A percentile compares a stretch with the other conserved stretches of the same genome.
Evolutionary conservation across 30 jellyfish, hydroid and myxozoan genomes (phyloP).

Genomic region (Catostylus mosaicus): DNA sequence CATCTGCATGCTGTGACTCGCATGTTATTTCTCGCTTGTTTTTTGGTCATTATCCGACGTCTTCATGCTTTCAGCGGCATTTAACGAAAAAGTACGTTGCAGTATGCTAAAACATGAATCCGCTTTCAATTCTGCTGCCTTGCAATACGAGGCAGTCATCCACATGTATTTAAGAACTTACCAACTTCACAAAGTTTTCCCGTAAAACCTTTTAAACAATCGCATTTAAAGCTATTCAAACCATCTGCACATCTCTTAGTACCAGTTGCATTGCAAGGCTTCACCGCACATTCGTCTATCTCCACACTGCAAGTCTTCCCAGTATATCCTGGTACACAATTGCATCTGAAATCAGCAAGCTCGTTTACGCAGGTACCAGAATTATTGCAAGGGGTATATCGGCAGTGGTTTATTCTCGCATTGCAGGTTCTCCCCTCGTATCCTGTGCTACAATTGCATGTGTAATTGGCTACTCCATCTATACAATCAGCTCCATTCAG

Average conservation of each 20-base stretch:
- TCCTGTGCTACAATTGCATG: slow-evolving; percentile 84
- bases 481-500: slow-evolving; percentile 68
- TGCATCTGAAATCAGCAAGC: slow-evolving; percentile 58
- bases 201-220: slow-evolving; percentile 61
- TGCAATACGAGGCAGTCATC: too few relatives aligned
- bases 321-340: slow-evolving; percentile 69
- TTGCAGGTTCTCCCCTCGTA: slow-evolving; percentile 77
- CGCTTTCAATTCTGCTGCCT: too few relatives aligned
- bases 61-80: too few relatives aligned
- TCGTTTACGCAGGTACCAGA: slow-evolving; percentile 62
- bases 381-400: slow-evolving; percentile 58
- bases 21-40: too few relatives aligned
- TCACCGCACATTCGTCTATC: slow-evolving; percentile 66
- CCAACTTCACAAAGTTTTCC: slow-evolving; percentile 80
- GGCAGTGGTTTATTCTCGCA: slow-evolving; percentile 64
- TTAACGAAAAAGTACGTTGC: too few relatives aligned
- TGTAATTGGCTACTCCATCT: slow-evolving; percentile 73
- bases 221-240: slow-evolving; percentile 53
- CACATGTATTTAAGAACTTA: too few relatives aligned
- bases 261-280: slow-evolving; percentile 83
- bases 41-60: too few relatives aligned
- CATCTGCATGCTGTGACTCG: too few relatives aligned
- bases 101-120: too few relatives aligned
- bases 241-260: slow-evolving; percentile 53
- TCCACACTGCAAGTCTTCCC: slow-evolving; percentile 68